Conservation (phyloP, 2,888 invertebrate genomes). For the Phaonia tiefii region DNA sequence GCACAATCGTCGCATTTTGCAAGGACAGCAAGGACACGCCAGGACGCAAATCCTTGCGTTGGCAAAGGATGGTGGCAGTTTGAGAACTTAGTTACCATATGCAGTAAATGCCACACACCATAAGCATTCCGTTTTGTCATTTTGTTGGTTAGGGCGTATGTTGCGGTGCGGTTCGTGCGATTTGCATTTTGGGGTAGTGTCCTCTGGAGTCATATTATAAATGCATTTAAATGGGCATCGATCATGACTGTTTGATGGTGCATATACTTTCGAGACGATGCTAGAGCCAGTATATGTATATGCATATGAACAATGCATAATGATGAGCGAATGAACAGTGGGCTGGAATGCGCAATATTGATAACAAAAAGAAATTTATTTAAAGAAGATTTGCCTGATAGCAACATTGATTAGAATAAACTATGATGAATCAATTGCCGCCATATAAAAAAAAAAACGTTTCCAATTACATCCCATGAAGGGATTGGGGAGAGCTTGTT, state of each 20-base stretch:
- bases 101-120: conserved; percentile 1
- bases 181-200: conserved; percentile 41
- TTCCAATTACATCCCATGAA: too few relatives aligned
- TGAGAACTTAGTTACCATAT: conserved; percentile 18
- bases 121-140: conserved; percentile 70
- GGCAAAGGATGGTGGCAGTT: not conserved
- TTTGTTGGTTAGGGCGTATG: conserved; percentile 30
- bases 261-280: conserved; percentile 25
- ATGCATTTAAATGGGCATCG: conserved; percentile 70
- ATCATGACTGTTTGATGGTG: conserved; percentile 65
- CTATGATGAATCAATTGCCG: too few relatives aligned
- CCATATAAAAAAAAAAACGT: too few relatives aligned
- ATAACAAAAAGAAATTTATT: too few relatives aligned
- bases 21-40: not conserved
- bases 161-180: not conserved
- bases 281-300: conserved; percentile 21
- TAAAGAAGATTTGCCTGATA: too few relatives aligned
- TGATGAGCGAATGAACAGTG: conserved; percentile 14
- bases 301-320: conserved; percentile 23
- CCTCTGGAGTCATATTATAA: conserved; percentile 70
- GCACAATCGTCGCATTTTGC: conserved; percentile 37
- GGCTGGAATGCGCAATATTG: too few relatives aligned
- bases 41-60: not conserved
- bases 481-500: too few relatives aligned
- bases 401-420: too few relatives aligned